Percentiles rank a stretch among this genome's conserved stretches.
Conservation (phyloP, 2,888 invertebrate genomes). For the Spisula solida region DNA sequence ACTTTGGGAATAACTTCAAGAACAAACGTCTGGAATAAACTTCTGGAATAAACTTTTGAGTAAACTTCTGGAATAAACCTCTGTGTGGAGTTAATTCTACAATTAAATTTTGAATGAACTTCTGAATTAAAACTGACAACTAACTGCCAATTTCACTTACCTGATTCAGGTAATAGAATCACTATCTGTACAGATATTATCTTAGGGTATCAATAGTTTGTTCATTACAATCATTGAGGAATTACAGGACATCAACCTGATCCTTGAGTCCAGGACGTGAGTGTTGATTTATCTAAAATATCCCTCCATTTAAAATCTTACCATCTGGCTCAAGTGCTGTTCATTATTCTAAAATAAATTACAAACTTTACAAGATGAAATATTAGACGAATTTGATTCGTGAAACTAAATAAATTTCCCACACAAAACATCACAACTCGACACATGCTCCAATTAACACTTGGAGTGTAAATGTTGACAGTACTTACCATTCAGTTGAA, state of each 20-base stretch:
- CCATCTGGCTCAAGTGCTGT: neutral
- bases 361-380: constrained; percentile 13
- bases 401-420: constrained; percentile 48
- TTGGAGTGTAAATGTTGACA: constrained; percentile 46
- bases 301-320: neutral
- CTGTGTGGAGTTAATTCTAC: too few relatives aligned
- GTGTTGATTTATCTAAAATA: constrained; percentile 1
- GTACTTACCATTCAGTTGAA: constrained; percentile 55
- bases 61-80: too few relatives aligned
- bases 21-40: too few relatives aligned
- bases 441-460: neutral
- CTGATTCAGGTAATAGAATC: too few relatives aligned
- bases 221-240: neutral
- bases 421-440: constrained; percentile 41
- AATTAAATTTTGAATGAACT: too few relatives aligned
- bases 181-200: neutral
- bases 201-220: neutral
- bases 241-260: neutral
- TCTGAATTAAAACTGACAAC: too few relatives aligned
- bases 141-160: too few relatives aligned
- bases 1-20: too few relatives aligned
- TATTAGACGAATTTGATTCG: constrained; percentile 18
- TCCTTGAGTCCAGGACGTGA: neutral
- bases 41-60: too few relatives aligned
- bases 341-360: constrained; percentile 17